These are phyloP conservation scores for Xestia c-nigrum DNA, from an alignment of 2,888 invertebrate genomes.

Conservation along the genomic window DNA sequence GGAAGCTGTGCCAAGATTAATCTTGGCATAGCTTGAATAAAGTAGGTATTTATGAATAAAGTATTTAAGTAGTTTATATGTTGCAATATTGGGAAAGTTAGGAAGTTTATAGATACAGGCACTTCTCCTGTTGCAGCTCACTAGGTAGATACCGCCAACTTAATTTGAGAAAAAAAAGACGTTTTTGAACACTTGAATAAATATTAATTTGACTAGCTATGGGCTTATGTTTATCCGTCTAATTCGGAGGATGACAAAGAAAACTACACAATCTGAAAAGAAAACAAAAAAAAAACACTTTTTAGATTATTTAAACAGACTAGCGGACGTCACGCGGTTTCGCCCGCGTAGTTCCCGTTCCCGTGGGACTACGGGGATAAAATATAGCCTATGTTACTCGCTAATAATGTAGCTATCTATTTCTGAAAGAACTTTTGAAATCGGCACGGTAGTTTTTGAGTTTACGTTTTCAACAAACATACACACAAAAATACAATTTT, in stretches of 20 bases:
- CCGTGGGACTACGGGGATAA: no score
- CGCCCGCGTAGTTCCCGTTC: no score
- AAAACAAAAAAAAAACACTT: neutral
- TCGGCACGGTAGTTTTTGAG: no score
- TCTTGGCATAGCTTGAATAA: slow-evolving; percentile 45
- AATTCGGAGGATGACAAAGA: neutral
- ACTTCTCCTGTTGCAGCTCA: neutral
- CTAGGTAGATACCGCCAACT: no score
- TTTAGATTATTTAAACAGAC: no score
- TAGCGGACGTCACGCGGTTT: no score
- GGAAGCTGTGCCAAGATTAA: slow-evolving; percentile 53
- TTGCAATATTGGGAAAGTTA: slow-evolving; percentile 8
- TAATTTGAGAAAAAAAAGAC: neutral
- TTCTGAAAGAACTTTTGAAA: no score
- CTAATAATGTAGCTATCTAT: no score
- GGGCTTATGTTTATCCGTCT: neutral
- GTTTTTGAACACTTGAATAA: neutral
- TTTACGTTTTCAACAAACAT: no score
- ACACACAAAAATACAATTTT: no score
- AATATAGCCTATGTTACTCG: no score
- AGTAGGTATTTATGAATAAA: slow-evolving; percentile 34
- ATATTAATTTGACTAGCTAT: neutral
- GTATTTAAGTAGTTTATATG: slow-evolving; percentile 32
- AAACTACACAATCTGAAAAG: neutral
- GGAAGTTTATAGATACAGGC: neutral